Base-by-base conservation (phyloP, 2,888 invertebrate species). In the Chouioia cunea region DNA sequence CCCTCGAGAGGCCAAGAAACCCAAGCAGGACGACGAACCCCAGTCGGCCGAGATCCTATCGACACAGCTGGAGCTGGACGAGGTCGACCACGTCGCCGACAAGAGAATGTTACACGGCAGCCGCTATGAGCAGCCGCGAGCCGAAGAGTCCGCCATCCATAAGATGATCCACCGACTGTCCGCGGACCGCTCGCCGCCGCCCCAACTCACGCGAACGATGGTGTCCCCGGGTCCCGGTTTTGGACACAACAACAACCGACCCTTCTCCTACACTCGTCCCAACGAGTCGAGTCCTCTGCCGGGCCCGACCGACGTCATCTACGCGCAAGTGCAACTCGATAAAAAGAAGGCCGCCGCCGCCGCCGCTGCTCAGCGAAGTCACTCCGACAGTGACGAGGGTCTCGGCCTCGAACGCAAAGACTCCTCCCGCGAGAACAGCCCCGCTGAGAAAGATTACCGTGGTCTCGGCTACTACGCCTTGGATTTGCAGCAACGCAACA, bases 381-480 rank as follows among this genome's bases (percentile, higher is more conserved):
- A 90, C 67, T 93, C 93, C 14, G 93, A 93, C 81, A 93, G 93
- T 81, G 93, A 93, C 76, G 93, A 93, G 83, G 93, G 93, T 0
- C 85, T 93, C n/a, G 93, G 93, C 1, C 90, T 91, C 67, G 93
- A 93, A 80, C 75, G 84, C 14, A 85, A 85, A 62, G 83, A 84
- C 47, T 84, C 85, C 0, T 84, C 84, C 3, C 76, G 84, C 2
- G 85, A 85, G 71, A 84, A 83, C 64, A 85, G 85, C 57, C 85
- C 85, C 0, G 84, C 84, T 2, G 85, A 85, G 65, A 85, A 83
- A 67, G 83, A 84, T 50, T 83, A 82, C 56, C 81, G 80, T 0
- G 69, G 82, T 3, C 71, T 80, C 12, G 79, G 81, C 65, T 83
- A 83, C 57, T 83, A 83, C 75, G 77, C 77, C 58, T 79, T 67